Base-by-base conservation (phyloP, 2,888 invertebrate genomes). In the Diaperis boleti region DNA sequence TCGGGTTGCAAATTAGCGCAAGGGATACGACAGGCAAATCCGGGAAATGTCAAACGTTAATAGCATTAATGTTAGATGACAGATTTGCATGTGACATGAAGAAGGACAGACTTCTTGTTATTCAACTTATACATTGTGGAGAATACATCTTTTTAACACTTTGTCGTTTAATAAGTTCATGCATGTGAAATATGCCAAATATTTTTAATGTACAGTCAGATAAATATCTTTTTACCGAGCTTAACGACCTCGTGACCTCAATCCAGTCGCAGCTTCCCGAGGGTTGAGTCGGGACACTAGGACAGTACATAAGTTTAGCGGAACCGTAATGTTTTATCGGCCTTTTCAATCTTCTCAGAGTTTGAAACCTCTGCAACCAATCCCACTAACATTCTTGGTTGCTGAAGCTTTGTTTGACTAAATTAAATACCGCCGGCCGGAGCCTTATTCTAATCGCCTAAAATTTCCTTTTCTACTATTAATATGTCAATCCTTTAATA, bases 241-340 rank as follows among this genome's bases (percentile, higher is more conserved):
- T 61, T 31, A 55, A 60, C 60, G 66, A 69, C 39, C 52, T 65
- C 64, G 61, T 64, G 68, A 68, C 69, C 69, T 65, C 68, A 68
- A 68, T 69, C 67, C 66, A 39, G 67, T 42, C 59, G 55, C 45
- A 60, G 54, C 59, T 64, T 66, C 65, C 29, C 61, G 64, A 63
- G 52, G 52, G 65, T 61, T 69, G 63, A 52, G 66, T 59, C 57
- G 61, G 64, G 60, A 65, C 62, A 52, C 62, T 65, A 57, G 66
- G 62, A 65, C 68, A 68, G 62, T 68, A 68, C 70, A 67, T 71
- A 69, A 71, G 65, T 71, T 71, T 67, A 66, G 67, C 56, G 64
- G 62, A 60, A 61, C 67, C 62, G 64, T 71, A 69, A 71, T 71
- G 71, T 71, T 71, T 71, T 71, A 71, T 71, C 68, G 68, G 66